phyloP scores from a whole-genome alignment of 2,888 invertebrate species.

The Dicranocentrus wangi region DNA sequence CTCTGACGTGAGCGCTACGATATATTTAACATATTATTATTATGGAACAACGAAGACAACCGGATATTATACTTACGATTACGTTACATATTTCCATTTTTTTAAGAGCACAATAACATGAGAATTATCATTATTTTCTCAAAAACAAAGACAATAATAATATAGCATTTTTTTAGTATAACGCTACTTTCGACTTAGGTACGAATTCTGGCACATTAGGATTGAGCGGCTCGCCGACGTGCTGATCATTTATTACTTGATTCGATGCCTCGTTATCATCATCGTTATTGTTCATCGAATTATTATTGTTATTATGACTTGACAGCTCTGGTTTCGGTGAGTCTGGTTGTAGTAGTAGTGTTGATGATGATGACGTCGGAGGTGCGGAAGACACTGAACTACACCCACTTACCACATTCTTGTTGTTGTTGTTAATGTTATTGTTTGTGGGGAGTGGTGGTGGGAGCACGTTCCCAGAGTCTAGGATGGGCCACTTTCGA shows the following conservation, averaged over 20 bases:
- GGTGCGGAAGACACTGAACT: not conserved
- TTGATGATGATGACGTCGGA: conserved; percentile 2
- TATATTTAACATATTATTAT: too few relatives aligned
- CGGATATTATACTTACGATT: too few relatives aligned
- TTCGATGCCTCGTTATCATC: not conserved
- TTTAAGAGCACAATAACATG: not conserved
- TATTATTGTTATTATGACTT: conserved; percentile 25
- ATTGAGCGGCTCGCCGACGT: conserved; percentile 61
- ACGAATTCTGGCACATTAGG: conserved; percentile 68
- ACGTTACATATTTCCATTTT: not conserved
- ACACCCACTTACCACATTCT: not conserved
- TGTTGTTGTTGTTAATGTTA: not conserved
- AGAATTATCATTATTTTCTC: not conserved
- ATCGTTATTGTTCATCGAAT: not conserved
- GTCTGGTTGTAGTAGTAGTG: not conserved
- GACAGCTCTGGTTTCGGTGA: not conserved
- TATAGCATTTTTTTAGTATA: not conserved
- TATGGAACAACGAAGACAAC: too few relatives aligned
- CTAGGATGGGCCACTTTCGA: conserved; percentile 89
- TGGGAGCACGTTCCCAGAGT: conserved; percentile 75
- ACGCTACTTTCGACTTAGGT: conserved; percentile 37
- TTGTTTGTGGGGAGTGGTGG: conserved; percentile 77
- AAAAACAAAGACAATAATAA: not conserved
- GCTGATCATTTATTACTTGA: conserved; percentile 6
- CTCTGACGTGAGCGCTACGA: too few relatives aligned